Conservation (phyloP, 2,888 invertebrate genomes). For the Lycia hirtaria region DNA sequence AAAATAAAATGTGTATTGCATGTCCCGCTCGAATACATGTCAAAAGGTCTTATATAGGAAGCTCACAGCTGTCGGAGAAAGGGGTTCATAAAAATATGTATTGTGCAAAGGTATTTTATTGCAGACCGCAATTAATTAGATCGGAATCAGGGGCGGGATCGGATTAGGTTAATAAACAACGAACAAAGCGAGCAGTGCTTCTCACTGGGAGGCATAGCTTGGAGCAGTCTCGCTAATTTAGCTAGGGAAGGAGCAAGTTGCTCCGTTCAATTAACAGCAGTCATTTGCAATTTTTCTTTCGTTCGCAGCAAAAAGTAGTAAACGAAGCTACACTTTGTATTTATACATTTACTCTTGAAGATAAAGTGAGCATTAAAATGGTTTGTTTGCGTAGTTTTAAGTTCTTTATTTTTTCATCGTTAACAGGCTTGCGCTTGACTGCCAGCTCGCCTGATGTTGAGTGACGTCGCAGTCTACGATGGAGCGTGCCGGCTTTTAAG, state of each 20-base stretch:
- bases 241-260: conserved; percentile 57
- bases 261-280: conserved; percentile 64
- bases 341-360: conserved; percentile 28
- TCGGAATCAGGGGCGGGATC: conserved; percentile 33
- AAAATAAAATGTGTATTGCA: neutral
- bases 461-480: too few relatives aligned
- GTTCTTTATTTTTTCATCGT: too few relatives aligned
- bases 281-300: conserved; percentile 58
- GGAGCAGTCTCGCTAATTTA: conserved; percentile 50
- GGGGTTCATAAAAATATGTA: conserved; percentile 38
- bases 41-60: conserved; percentile 28
- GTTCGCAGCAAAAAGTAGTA: conserved; percentile 44
- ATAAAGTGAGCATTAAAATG: conserved; percentile 14
- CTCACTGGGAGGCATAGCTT: too few relatives aligned
- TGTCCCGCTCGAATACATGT: conserved; percentile 10
- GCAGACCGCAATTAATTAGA: conserved; percentile 37
- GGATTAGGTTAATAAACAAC: conserved; percentile 41
- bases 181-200: conserved; percentile 38
- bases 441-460: too few relatives aligned
- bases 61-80: conserved; percentile 28
- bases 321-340: conserved; percentile 41
- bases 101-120: conserved; percentile 34
- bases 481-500: too few relatives aligned
- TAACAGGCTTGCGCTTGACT: too few relatives aligned
- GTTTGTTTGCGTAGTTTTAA: conserved; percentile 5